phyloP scores from a whole-genome alignment of 2,113 vertebrate genomes.

The Drymodes brunneopygia region DNA sequence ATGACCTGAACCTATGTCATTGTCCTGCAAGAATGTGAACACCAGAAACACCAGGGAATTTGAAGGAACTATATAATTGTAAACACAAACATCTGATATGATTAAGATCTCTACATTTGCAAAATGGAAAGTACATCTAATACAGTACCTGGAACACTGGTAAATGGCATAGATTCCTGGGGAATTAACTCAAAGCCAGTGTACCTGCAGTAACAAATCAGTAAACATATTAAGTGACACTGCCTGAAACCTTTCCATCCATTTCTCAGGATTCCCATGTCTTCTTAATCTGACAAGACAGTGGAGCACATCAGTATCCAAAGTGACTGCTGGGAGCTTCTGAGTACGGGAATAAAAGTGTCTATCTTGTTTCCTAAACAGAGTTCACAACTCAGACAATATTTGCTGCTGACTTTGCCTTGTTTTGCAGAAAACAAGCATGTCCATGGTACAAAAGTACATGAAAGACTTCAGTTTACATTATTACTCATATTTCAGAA shows the following conservation, averaged over 20 bases:
- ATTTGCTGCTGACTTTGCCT: not conserved
- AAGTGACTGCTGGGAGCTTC: not conserved
- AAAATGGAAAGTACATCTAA: not conserved
- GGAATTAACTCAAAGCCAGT: not conserved
- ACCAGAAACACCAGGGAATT: not conserved
- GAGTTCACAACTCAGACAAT: not conserved
- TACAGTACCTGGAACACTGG: not conserved
- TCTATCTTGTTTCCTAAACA: not conserved
- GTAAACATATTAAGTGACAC: not conserved
- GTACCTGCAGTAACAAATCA: not conserved
- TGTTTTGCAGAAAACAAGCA: not conserved
- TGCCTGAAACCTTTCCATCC: not conserved
- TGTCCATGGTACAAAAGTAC: not conserved
- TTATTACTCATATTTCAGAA: not conserved
- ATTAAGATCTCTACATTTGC: not conserved
- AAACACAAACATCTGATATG: not conserved
- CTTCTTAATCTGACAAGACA: not conserved
- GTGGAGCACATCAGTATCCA: not conserved
- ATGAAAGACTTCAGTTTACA: not conserved
- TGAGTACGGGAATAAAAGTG: not conserved
- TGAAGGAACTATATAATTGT: not conserved
- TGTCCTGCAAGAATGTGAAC: not conserved
- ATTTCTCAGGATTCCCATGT: not conserved
- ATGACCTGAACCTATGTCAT: not conserved
- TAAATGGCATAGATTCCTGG: not conserved